Evolutionary conservation across 2,113 vertebrate species (phyloP).

Genomic region (Psettodes erumei): DNA sequence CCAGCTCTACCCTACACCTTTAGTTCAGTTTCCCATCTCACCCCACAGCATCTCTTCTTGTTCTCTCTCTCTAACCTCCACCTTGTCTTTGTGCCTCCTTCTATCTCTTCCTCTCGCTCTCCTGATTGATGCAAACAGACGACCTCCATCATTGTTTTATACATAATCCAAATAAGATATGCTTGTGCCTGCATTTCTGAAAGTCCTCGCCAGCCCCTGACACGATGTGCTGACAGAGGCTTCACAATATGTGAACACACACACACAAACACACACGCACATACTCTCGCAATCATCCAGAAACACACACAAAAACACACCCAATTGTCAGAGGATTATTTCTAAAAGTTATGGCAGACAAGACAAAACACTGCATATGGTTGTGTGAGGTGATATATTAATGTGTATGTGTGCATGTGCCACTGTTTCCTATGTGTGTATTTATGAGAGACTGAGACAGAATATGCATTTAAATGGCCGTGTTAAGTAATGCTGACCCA

Average conservation of each 20-base stretch:
- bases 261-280: constrained; percentile 25
- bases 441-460: constrained; percentile 53
- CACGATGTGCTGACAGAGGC: constrained; percentile 76
- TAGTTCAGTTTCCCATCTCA: constrained; percentile 20
- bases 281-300: background rate
- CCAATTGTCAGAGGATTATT: constrained; percentile 67
- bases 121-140: constrained; percentile 76
- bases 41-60: constrained; percentile 12
- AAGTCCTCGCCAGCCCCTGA: constrained; percentile 71
- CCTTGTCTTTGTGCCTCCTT: constrained; percentile 28
- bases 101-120: constrained; percentile 29
- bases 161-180: constrained; percentile 82
- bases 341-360: constrained; percentile 61
- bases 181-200: constrained; percentile 78
- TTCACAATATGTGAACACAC: constrained; percentile 49
- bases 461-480: constrained; percentile 74
- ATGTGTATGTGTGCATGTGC: constrained; percentile 39
- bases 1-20: constrained; percentile 21
- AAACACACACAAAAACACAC: constrained; percentile 4
- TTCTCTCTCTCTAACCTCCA: background rate
- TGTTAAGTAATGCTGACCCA: constrained; percentile 76
- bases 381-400: constrained; percentile 49
- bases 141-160: constrained; percentile 78
- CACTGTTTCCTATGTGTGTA: constrained; percentile 38
- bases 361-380: constrained; percentile 54